Conservation (phyloP, 1,140 invertebrate species). For the Plodia interpunctella region DNA sequence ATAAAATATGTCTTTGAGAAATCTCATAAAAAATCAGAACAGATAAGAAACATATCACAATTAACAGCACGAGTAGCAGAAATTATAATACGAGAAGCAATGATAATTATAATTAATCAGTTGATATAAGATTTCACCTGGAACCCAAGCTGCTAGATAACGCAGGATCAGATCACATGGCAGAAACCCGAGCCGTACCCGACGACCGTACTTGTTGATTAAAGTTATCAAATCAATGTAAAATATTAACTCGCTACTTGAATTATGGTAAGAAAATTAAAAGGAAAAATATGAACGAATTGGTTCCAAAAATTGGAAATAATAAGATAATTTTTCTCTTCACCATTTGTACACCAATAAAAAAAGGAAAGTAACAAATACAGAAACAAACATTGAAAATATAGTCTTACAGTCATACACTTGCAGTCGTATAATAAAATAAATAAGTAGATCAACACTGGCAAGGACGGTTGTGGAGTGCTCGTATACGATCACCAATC, state of each 20-base stretch:
- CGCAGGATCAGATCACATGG: not conserved
- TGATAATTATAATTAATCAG: not conserved
- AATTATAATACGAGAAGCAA: constrained; percentile 2
- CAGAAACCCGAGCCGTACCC: not conserved
- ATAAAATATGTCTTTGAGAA: too few species aligned
- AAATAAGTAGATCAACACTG: constrained; percentile 24
- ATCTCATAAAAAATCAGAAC: not conserved
- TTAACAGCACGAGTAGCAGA: not conserved
- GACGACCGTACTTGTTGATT: too few species aligned
- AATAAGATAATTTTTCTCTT: too few species aligned
- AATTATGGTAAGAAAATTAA: too few species aligned
- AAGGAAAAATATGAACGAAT: too few species aligned
- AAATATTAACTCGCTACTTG: too few species aligned
- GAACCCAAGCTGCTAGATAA: not conserved
- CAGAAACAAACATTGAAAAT: not conserved
- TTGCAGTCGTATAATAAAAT: not conserved
- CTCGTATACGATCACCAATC: constrained; percentile 29
- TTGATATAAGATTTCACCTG: not conserved
- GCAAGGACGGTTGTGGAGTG: constrained; percentile 41
- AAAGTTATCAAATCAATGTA: too few species aligned
- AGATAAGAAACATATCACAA: not conserved
- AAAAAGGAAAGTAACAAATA: not conserved
- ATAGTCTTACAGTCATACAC: too few species aligned
- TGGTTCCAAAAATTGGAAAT: too few species aligned
- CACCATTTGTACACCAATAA: too few species aligned